These are phyloP conservation scores for Serinus canaria DNA, from an alignment of 2,113 vertebrate genomes.

Conservation along the genomic window DNA sequence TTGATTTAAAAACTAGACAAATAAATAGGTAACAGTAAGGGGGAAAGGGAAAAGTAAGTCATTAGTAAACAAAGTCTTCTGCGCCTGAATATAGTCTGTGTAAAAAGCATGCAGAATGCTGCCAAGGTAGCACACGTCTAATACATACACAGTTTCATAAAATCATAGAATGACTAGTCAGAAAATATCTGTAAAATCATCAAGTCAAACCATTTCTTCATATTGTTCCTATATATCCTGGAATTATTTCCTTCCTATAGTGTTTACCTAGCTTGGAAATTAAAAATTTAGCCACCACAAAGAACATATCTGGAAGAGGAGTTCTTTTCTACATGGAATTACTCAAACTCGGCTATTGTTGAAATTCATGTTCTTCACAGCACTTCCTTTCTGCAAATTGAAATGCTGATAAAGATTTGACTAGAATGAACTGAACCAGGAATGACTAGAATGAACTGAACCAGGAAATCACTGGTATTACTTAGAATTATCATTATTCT, in stretches of 20 bases:
- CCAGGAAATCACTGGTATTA: not conserved
- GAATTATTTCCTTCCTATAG: not conserved
- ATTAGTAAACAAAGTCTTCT: not conserved
- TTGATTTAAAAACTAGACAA: not conserved
- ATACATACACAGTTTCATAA: not conserved
- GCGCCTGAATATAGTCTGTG: not conserved
- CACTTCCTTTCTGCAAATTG: not conserved
- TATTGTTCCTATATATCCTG: not conserved
- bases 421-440: not conserved
- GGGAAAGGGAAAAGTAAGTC: not conserved
- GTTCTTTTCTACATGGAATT: not conserved
- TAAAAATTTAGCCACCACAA: not conserved
- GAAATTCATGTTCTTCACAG: not conserved
- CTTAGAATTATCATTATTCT: not conserved
- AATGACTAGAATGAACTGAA: not conserved
- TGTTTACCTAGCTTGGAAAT: not conserved
- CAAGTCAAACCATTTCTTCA: not conserved
- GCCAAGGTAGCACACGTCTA: not conserved
- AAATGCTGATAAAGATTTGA: not conserved
- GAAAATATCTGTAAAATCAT: not conserved
- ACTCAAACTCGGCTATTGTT: not conserved
- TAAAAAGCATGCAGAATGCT: not conserved
- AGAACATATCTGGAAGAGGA: not conserved
- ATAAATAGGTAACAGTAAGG: not conserved
- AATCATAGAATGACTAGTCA: not conserved